Base-by-base conservation (phyloP, 2,797 vertebrate species). In the Brachyrhaphis roseni region DNA sequence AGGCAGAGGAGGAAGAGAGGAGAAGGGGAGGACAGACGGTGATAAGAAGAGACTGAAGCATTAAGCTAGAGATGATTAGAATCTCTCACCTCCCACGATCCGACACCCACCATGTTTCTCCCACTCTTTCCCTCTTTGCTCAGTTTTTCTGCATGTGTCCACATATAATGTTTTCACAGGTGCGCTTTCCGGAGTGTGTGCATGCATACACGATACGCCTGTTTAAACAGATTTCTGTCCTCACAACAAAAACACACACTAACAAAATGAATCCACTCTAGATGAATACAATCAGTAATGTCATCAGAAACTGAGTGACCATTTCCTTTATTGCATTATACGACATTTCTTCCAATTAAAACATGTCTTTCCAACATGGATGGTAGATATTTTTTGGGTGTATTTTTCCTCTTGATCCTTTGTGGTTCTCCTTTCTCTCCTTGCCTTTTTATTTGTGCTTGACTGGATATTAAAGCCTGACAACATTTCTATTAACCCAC, bases 401-500 rank as follows among this genome's bases (percentile, higher is more conserved):
- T 80, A 43, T 43, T 57, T 74, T 62, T n/a, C 36, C 26, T 51
- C 10, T 76, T 23, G 34, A 47, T 51, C 26, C 28, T 49, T 49
- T 39, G 8, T 49, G 47, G 59, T 78, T 15, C 49, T 51, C 51
- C 79, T 47, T 64, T 68, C 31, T 43, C 39, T 74, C 16, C 45
- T 47, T 49, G 39, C 46, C n/a, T 51, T 20, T 72, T 45, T 43
- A 72, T 86, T 47, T 82, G 76, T 76, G 87, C 80, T 83, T 85
- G 86, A 84, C 88, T 86, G 72, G 85, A 86, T 91, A 89, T 91
- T 88, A 91, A 90, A 88, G 86, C 85, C 83, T 78, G 86, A 91
- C 91, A 91, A 90, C 88, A 88, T 92, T 93, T 93, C 92, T 86
- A 94, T 96, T 95, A 96, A 94, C 95, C 93, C 59, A 36, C 31